Percentiles rank a stretch among this genome's conserved stretches.
Evolutionary conservation across 2,888 invertebrate species (phyloP).

Genomic region (Machimus rusticus): DNA sequence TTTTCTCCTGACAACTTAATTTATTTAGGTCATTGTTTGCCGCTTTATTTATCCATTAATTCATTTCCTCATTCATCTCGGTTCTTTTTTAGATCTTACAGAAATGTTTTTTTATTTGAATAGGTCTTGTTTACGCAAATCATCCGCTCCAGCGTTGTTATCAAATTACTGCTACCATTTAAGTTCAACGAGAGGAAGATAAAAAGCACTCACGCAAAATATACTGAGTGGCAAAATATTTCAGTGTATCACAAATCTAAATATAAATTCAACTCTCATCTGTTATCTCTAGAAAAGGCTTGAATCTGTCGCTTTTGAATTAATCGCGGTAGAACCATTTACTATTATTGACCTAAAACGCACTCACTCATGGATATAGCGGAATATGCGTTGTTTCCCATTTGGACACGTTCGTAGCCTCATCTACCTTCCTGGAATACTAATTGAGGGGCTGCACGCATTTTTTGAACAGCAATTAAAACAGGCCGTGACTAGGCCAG

Average conservation of each 20-base stretch:
- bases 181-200: neutral
- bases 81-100: neutral
- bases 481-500: neutral
- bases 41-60: neutral
- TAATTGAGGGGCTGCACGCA: neutral
- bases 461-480: neutral
- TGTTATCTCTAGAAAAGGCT: conserved; percentile 2
- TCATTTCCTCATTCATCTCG: neutral
- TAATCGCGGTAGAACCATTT: neutral
- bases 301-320: neutral
- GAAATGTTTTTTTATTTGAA: neutral
- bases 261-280: conserved; percentile 1
- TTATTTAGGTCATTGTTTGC: neutral
- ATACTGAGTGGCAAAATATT: neutral
- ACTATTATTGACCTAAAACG: neutral
- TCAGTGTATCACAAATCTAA: neutral
- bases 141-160: neutral
- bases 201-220: neutral
- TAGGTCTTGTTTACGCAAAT: neutral
- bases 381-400: conserved; percentile 5
- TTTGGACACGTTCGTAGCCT: conserved; percentile 10
- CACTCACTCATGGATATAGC: neutral
- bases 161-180: neutral
- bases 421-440: neutral
- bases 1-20: neutral